Percentiles rank a stretch among this genome's conserved stretches.
Evolutionary conservation across 2,113 vertebrate genomes (phyloP).

Genomic region (Arenaria interpres): DNA sequence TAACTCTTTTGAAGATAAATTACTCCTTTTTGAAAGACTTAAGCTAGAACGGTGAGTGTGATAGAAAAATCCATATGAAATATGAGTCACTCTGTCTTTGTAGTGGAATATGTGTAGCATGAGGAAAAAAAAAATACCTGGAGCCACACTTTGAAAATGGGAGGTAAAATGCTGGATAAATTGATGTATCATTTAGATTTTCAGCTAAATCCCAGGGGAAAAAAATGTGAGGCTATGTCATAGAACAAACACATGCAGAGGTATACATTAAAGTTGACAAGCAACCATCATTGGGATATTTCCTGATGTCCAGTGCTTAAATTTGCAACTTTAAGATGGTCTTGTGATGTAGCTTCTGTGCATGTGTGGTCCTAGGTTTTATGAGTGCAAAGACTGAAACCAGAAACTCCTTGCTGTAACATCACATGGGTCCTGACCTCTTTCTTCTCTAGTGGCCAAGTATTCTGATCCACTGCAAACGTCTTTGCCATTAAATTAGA

Average conservation of each 20-base stretch:
- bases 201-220: not conserved
- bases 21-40: not conserved
- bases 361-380: not conserved
- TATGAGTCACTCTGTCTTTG: not conserved
- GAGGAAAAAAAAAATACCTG: not conserved
- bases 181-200: not conserved
- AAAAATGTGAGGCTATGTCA: not conserved
- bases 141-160: not conserved
- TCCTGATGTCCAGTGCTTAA: not conserved
- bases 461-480: not conserved
- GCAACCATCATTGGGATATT: not conserved
- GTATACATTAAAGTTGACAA: not conserved
- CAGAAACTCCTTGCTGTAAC: not conserved
- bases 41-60: not conserved
- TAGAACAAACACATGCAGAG: not conserved
- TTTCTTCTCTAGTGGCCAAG: not conserved
- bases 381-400: not conserved
- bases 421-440: not conserved
- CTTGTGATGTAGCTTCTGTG: not conserved
- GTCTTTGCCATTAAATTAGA: not conserved
- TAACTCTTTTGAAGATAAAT: not conserved
- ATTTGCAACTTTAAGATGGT: not conserved
- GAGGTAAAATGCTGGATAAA: not conserved
- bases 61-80: not conserved
- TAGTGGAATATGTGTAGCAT: not conserved